Evolutionary conservation across 2,113 vertebrate species (phyloP).

Genomic region (Erythrolamprus reginae): DNA sequence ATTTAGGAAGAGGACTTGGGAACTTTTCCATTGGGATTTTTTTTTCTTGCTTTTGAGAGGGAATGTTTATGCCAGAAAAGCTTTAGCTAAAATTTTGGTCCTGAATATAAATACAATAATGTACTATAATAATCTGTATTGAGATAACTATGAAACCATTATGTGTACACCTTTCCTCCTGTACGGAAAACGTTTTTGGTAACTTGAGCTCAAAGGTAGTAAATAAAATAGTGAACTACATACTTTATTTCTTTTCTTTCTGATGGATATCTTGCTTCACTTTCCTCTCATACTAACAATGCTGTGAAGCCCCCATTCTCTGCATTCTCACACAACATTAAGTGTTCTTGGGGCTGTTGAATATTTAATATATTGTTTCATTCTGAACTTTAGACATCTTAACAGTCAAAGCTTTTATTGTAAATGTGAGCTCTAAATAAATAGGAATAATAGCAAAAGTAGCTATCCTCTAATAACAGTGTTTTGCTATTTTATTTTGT

Average conservation of each 20-base stretch:
- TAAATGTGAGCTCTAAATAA: conserved; percentile 31
- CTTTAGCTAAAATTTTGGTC: conserved; percentile 6
- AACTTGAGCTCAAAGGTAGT: neutral
- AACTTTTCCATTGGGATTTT: conserved; percentile 4
- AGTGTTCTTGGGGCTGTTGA: conserved; percentile 27
- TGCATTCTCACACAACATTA: neutral
- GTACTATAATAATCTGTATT: neutral
- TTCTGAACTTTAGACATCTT: neutral
- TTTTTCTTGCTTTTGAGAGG: neutral
- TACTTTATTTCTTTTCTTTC: neutral
- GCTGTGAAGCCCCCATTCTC: conserved; percentile 12
- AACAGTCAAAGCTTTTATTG: conserved; percentile 30
- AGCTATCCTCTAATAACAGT: neutral
- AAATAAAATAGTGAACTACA: neutral
- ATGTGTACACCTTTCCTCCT: neutral
- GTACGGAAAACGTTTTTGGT: conserved; percentile 9
- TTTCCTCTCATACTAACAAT: neutral
- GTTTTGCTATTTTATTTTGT: neutral
- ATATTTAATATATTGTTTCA: conserved; percentile 8
- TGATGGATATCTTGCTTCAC: conserved; percentile 8
- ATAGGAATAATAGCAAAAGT: conserved; percentile 19
- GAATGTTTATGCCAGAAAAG: neutral
- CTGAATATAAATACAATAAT: neutral
- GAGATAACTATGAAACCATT: conserved; percentile 19
- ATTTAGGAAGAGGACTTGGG: conserved; percentile 9